These are phyloP conservation scores for Neodontobutis hainanensis DNA, from an alignment of 2,113 vertebrate genomes.

Conservation along the genomic window DNA sequence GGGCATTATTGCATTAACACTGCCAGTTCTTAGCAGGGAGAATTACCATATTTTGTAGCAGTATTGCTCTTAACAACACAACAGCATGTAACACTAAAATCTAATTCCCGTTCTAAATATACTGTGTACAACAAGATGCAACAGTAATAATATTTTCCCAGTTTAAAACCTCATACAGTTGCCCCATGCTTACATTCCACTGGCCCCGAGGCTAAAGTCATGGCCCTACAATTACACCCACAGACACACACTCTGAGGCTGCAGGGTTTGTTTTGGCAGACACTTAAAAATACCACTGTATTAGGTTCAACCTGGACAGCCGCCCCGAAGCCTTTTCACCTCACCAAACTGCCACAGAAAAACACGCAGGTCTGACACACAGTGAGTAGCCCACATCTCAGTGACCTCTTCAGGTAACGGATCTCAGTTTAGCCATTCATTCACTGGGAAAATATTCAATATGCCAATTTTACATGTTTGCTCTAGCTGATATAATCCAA, in stretches of 20 bases:
- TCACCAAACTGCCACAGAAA: conserved; percentile 13
- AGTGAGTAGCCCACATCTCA: not conserved
- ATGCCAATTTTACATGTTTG: not conserved
- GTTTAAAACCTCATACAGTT: conserved; percentile 52
- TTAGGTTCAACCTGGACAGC: conserved; percentile 47
- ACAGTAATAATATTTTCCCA: conserved; percentile 1
- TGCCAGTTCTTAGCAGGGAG: too few species aligned
- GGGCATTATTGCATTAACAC: too few species aligned
- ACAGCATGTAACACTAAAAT: too few species aligned
- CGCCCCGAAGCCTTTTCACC: conserved; percentile 35
- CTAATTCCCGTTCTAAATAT: too few species aligned
- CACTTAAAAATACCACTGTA: conserved; percentile 53
- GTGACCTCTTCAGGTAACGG: not conserved
- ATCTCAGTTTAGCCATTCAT: not conserved
- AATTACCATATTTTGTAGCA: too few species aligned
- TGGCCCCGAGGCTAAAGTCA: conserved; percentile 41
- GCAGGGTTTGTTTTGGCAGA: conserved; percentile 58
- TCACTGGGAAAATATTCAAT: not conserved
- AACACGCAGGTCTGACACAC: conserved; percentile 10
- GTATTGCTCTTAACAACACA: too few species aligned
- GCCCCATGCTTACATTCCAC: conserved; percentile 43
- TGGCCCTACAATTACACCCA: conserved; percentile 8
- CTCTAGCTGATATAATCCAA: not conserved
- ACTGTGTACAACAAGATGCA: too few species aligned
- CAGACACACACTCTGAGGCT: conserved; percentile 31